Conservation (phyloP, 2,113 vertebrate genomes). For the Gambusia holbrooki region DNA sequence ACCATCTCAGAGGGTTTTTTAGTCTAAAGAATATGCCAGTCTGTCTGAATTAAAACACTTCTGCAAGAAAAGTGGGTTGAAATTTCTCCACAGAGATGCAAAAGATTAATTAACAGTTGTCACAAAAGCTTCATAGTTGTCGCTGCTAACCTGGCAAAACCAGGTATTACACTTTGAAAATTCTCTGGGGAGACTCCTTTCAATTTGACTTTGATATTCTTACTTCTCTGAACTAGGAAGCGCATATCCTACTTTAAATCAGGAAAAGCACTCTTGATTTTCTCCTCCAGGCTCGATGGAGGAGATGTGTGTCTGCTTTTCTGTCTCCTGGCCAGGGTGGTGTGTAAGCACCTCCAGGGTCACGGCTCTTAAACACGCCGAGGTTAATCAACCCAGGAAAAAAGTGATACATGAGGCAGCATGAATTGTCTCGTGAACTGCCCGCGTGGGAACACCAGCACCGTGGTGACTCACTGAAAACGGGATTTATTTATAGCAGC, state of each 20-base stretch:
- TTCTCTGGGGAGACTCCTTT: neutral
- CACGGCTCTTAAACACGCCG: neutral
- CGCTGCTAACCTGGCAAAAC: neutral
- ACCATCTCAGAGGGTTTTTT: neutral
- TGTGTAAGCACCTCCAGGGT: neutral
- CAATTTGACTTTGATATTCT: neutral
- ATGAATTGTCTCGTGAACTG: constrained; percentile 18
- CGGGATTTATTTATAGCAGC: constrained; percentile 63
- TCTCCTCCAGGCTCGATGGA: too few species aligned
- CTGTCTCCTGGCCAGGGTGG: neutral
- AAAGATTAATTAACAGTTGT: too few species aligned
- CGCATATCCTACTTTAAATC: neutral
- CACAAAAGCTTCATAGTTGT: too few species aligned
- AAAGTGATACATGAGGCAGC: neutral
- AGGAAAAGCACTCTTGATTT: neutral
- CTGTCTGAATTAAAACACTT: neutral
- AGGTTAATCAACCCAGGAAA: neutral
- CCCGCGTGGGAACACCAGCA: constrained; percentile 7
- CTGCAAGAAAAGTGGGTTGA: too few species aligned
- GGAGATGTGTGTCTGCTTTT: neutral
- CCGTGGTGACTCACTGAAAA: constrained; percentile 66
- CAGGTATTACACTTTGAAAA: neutral
- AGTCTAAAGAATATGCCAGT: neutral
- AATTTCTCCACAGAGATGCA: too few species aligned
- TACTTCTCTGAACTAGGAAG: neutral